phyloP scores from a whole-genome alignment of 2,113 vertebrate genomes.

The Brachyistius frenatus region DNA sequence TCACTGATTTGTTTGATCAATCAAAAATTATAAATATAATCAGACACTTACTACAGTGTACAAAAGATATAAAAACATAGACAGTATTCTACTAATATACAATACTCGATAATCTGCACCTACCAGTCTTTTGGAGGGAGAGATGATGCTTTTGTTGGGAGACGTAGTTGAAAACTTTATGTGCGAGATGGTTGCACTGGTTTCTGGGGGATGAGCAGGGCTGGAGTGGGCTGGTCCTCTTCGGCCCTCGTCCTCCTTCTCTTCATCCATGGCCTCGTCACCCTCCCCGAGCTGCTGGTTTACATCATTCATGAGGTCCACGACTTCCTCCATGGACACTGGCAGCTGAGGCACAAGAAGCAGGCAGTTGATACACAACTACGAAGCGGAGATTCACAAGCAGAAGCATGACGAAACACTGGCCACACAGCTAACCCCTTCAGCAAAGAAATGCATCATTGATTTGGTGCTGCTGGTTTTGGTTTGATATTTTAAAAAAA shows the following conservation, averaged over 20 bases:
- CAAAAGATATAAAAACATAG: not conserved
- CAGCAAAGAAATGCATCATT: not conserved
- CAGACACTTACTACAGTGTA: too few relatives aligned
- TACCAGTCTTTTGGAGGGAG: conserved; percentile 93
- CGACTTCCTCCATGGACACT: conserved; percentile 91
- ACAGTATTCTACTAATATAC: too few relatives aligned
- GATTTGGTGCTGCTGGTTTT: not conserved
- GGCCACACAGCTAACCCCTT: too few relatives aligned
- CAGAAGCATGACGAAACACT: not conserved
- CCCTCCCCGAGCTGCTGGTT: conserved; percentile 91
- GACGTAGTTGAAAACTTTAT: conserved; percentile 90
- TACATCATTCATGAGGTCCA: conserved; percentile 91
- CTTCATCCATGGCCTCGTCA: conserved; percentile 80
- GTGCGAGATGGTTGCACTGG: conserved; percentile 75
- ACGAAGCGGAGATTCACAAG: not conserved
- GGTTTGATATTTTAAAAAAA: not conserved
- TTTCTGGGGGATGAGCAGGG: conserved; percentile 82
- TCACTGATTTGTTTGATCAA: not conserved
- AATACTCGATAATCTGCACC: not conserved
- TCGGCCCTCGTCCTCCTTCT: conserved; percentile 52
- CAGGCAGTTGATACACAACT: not conserved
- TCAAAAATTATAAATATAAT: not conserved
- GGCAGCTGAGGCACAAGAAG: conserved; percentile 85
- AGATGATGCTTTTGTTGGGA: conserved; percentile 87
- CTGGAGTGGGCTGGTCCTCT: conserved; percentile 75